These are phyloP conservation scores for Neoseiulus cucumeris DNA, from an alignment of 1,140 invertebrate species.

Conservation along the genomic window DNA sequence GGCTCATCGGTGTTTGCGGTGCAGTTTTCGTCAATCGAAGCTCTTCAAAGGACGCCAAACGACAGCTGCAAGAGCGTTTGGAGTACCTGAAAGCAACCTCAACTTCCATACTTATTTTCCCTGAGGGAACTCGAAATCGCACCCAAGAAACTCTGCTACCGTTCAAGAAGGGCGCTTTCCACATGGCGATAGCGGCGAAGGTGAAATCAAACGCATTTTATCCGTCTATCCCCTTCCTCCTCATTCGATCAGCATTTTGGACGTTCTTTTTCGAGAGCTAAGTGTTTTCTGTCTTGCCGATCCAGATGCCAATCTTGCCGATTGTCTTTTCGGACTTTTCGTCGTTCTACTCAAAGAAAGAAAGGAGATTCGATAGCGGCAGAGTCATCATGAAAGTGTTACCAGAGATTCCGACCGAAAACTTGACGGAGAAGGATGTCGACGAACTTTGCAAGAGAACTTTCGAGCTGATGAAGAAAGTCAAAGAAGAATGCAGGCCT, in stretches of 20 bases:
- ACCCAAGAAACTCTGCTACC: conserved; percentile 27
- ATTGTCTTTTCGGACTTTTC: conserved; percentile 73
- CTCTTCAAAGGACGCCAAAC: background rate
- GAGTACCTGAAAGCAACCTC: background rate
- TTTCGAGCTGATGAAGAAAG: conserved; percentile 23
- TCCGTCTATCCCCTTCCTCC: too few relatives aligned
- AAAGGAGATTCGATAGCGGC: conserved; percentile 53
- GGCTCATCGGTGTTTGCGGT: background rate
- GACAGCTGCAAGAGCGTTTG: background rate
- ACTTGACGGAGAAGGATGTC: conserved; percentile 45
- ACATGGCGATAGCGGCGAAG: conserved; percentile 65
- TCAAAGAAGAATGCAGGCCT: background rate
- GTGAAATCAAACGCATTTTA: conserved; percentile 17
- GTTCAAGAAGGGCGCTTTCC: conserved; percentile 80
- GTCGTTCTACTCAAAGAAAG: conserved; percentile 50
- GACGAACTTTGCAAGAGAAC: conserved; percentile 39
- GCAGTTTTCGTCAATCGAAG: background rate
- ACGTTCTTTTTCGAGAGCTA: too few relatives aligned
- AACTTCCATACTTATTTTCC: conserved; percentile 29
- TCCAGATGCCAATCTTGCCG: conserved; percentile 56
- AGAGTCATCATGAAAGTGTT: conserved; percentile 53
- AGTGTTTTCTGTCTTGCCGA: conserved; percentile 1
- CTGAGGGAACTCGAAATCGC: conserved; percentile 33
- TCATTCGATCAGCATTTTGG: too few relatives aligned
- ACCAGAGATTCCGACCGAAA: conserved; percentile 51